These are phyloP conservation scores for Coranthus polyacanthus DNA, from an alignment of 2,797 vertebrate species.

Conservation along the genomic window DNA sequence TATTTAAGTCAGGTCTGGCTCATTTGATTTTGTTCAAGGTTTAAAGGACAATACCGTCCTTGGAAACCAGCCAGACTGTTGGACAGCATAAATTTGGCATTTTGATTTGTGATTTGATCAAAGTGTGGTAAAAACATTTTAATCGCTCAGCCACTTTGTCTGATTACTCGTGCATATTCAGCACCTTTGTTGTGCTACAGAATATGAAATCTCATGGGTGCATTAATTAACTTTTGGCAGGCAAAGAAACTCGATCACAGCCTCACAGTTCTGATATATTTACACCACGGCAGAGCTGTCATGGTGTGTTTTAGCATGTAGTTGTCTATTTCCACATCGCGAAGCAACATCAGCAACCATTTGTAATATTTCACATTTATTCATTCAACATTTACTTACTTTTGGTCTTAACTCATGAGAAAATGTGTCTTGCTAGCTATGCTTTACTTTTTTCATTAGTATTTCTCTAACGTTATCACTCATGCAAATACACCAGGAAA, in stretches of 20 bases:
- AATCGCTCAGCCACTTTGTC: background rate
- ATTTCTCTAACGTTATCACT: too few relatives aligned
- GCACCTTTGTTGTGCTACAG: background rate
- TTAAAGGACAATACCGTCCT: background rate
- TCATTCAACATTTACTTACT: too few relatives aligned
- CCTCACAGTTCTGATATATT: background rate
- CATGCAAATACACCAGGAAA: too few relatives aligned
- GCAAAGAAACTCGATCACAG: background rate
- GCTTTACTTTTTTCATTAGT: too few relatives aligned
- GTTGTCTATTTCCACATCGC: too few relatives aligned
- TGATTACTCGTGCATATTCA: background rate
- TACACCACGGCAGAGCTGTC: too few relatives aligned
- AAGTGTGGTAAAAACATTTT: background rate
- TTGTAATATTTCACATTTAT: too few relatives aligned
- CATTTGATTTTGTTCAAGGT: background rate
- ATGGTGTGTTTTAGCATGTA: too few relatives aligned
- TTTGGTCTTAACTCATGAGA: too few relatives aligned
- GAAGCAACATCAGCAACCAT: too few relatives aligned
- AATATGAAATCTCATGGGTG: background rate
- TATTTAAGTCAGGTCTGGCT: background rate
- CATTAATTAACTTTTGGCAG: background rate
- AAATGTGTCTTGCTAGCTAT: too few relatives aligned
- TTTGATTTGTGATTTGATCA: background rate
- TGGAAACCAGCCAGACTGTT: background rate
- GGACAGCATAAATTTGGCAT: background rate